Percentiles rank a stretch among this genome's conserved stretches.
phyloP scores from a whole-genome alignment of 2,113 vertebrate genomes.

The Nesospiza acunhae region DNA sequence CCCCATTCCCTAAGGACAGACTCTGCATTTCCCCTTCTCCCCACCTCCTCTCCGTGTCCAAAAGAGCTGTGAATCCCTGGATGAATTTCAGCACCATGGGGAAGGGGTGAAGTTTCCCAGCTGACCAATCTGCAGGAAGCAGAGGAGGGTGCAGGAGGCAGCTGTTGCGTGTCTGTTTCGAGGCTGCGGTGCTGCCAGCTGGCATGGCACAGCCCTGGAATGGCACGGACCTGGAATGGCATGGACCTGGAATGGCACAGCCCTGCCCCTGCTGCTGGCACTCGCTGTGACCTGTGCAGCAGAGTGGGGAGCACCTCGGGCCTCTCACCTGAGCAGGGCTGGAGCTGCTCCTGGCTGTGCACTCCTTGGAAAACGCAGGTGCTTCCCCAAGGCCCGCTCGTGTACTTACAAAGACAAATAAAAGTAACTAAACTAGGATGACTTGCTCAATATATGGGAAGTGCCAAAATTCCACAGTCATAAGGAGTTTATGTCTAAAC shows the following conservation, averaged over 20 bases:
- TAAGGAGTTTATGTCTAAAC: neutral
- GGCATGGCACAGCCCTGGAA: neutral
- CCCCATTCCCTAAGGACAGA: fast-evolving
- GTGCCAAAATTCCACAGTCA: fast-evolving
- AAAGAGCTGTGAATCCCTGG: neutral
- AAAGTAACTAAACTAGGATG: neutral
- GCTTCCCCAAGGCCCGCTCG: neutral
- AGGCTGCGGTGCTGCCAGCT: neutral
- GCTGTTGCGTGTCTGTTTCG: neutral
- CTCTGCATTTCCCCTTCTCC: neutral
- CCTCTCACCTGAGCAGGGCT: neutral
- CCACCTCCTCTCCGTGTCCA: neutral
- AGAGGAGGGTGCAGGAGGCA: neutral
- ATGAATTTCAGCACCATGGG: neutral
- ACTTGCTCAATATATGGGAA: neutral
- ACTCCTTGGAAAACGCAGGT: fast-evolving
- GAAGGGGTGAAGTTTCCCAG: neutral
- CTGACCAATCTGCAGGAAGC: neutral
- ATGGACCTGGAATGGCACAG: neutral
- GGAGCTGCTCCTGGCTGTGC: neutral
- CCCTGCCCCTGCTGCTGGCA: neutral
- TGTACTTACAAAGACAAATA: neutral
- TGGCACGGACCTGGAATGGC: neutral
- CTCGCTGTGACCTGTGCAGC: neutral
- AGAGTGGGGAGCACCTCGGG: neutral